A percentile compares a stretch with the other conserved stretches of the same genome.
Conservation (phyloP, 2,113 vertebrate species). For the Pavo muticus region DNA sequence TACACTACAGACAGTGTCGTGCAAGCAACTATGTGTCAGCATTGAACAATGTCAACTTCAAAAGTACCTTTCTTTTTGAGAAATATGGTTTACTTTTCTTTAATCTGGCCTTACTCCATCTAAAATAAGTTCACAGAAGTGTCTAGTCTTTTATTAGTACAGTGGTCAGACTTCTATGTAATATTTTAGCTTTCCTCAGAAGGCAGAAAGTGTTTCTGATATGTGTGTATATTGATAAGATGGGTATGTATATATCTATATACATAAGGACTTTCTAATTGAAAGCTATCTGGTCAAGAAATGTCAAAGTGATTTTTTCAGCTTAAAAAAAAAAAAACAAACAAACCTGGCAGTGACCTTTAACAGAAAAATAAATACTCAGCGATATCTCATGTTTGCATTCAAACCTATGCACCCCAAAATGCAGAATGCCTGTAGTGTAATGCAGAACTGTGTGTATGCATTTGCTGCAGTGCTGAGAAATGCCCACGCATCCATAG, state of each 20-base stretch:
- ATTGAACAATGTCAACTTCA: not conserved
- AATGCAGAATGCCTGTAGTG: not conserved
- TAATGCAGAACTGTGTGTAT: not conserved
- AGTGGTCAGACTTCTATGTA: not conserved
- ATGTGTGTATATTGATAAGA: not conserved
- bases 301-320: not conserved
- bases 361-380: not conserved
- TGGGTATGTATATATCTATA: not conserved
- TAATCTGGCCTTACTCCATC: not conserved
- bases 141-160: not conserved
- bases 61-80: not conserved
- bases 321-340: not conserved
- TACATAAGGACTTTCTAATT: not conserved
- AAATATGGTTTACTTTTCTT: not conserved
- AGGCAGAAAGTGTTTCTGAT: not conserved
- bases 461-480: not conserved
- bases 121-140: not conserved
- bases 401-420: not conserved
- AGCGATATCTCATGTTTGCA: not conserved
- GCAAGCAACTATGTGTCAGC: not conserved
- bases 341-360: not conserved
- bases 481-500: not conserved
- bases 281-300: not conserved
- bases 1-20: not conserved
- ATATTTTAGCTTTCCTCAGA: not conserved